Percentiles rank a stretch among this genome's conserved stretches.
Evolutionary conservation across 2,113 vertebrate species (phyloP).

Genomic region (Xiphophorus maculatus): DNA sequence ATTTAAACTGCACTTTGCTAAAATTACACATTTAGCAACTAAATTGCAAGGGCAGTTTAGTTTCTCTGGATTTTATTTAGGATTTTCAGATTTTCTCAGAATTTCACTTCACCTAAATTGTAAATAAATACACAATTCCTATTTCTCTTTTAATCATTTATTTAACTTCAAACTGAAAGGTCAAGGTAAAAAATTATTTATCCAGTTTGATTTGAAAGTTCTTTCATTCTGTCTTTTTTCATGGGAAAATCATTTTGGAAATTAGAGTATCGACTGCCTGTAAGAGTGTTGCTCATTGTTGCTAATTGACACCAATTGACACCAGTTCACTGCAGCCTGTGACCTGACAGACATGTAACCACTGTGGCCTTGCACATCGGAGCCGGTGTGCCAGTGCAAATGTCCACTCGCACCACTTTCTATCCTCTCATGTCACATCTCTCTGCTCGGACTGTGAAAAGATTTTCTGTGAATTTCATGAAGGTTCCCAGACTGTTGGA

Average conservation of each 20-base stretch:
- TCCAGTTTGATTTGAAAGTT: constrained; percentile 1
- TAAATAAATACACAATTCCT: neutral
- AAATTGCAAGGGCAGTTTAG: neutral
- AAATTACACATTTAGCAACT: neutral
- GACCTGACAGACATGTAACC: constrained; percentile 35
- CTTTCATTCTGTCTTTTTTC: constrained; percentile 7
- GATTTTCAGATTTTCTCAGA: neutral
- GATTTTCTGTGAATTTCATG: constrained; percentile 16
- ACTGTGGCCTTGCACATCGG: constrained; percentile 46
- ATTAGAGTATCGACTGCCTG: constrained; percentile 1
- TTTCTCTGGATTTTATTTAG: neutral
- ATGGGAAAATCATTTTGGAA: neutral
- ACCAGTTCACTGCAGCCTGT: constrained; percentile 13
- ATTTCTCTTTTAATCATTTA: neutral
- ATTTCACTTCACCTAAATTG: too few species aligned
- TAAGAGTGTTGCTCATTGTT: neutral
- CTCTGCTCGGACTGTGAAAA: neutral
- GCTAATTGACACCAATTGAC: constrained; percentile 53
- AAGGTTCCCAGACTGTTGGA: constrained; percentile 37
- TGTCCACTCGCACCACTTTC: constrained; percentile 46
- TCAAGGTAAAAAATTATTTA: neutral
- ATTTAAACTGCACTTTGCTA: too few species aligned
- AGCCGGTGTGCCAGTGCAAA: constrained; percentile 47
- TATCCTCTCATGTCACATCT: constrained; percentile 27
- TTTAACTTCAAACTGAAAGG: neutral